Evolutionary conservation across 1,140 invertebrate genomes (phyloP).

Genomic region (Streblospio benedicti): DNA sequence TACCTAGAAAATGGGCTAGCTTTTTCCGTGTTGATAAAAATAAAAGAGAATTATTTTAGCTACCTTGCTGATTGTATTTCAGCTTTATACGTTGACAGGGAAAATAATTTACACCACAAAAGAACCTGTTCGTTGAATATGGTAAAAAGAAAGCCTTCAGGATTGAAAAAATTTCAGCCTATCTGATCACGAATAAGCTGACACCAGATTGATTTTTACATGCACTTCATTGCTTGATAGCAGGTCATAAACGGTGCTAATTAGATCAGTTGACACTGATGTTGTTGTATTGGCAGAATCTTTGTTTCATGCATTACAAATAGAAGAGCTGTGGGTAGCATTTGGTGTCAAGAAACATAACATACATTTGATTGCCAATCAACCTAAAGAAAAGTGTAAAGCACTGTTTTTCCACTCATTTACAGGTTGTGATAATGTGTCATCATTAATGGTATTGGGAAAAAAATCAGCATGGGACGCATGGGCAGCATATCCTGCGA

Average conservation of each 20-base stretch:
- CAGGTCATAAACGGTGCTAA: constrained; percentile 14
- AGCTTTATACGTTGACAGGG: neutral
- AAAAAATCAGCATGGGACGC: constrained; percentile 25
- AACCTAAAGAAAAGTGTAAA: constrained; percentile 10
- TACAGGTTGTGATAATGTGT: constrained; percentile 26
- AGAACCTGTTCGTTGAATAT: neutral
- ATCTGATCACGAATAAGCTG: constrained; percentile 31
- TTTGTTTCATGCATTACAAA: neutral
- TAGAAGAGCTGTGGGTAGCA: constrained; percentile 15
- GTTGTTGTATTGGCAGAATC: constrained; percentile 25
- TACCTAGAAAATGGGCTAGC: neutral
- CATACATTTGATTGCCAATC: constrained; percentile 5
- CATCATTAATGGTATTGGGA: constrained; percentile 17
- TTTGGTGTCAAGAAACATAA: constrained; percentile 19
- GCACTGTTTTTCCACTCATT: constrained; percentile 20
- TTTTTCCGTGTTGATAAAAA: too few relatives aligned
- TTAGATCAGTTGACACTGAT: constrained; percentile 28
- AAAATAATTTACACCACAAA: neutral
- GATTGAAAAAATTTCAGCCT: constrained; percentile 10
- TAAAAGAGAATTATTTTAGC: too few relatives aligned
- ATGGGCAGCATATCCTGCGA: constrained; percentile 22
- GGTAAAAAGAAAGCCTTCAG: neutral
- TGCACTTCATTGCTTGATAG: constrained; percentile 16
- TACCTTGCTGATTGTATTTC: neutral
- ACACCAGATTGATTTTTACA: constrained; percentile 26